Conservation (phyloP, 2,797 vertebrate genomes). For the Schizopygopsis malacanthus region DNA sequence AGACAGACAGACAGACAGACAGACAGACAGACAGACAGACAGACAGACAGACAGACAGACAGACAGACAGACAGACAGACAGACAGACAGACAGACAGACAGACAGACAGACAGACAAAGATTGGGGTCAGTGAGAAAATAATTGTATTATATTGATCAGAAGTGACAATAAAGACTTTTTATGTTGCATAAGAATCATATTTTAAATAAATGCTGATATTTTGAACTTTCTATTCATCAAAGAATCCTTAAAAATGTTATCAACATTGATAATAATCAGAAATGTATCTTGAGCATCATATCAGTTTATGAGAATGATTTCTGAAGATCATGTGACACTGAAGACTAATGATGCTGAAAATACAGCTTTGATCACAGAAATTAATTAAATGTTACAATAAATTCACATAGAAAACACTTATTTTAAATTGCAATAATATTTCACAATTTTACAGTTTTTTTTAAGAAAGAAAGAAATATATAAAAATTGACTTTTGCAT, state of each 20-base stretch:
- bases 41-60: too few relatives aligned
- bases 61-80: too few relatives aligned
- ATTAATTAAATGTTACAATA: neutral
- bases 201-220: neutral
- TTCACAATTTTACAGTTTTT: neutral
- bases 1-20: too few relatives aligned
- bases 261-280: neutral
- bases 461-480: neutral
- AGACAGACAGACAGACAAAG: too few relatives aligned
- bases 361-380: neutral
- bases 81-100: too few relatives aligned
- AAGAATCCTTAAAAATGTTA: neutral
- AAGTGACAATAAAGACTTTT: neutral
- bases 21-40: accelerated
- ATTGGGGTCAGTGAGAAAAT: neutral
- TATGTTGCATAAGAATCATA: neutral
- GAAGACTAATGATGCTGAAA: neutral
- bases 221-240: neutral
- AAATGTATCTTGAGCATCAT: neutral
- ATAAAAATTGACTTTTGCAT: neutral
- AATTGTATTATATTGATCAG: neutral
- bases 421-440: neutral
- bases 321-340: slow-evolving; percentile 9
- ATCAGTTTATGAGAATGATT: neutral
- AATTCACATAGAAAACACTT: neutral